These are phyloP conservation scores for Drosophila punjabiensis DNA, from an alignment of 1,140 invertebrate genomes.

Conservation along the genomic window DNA sequence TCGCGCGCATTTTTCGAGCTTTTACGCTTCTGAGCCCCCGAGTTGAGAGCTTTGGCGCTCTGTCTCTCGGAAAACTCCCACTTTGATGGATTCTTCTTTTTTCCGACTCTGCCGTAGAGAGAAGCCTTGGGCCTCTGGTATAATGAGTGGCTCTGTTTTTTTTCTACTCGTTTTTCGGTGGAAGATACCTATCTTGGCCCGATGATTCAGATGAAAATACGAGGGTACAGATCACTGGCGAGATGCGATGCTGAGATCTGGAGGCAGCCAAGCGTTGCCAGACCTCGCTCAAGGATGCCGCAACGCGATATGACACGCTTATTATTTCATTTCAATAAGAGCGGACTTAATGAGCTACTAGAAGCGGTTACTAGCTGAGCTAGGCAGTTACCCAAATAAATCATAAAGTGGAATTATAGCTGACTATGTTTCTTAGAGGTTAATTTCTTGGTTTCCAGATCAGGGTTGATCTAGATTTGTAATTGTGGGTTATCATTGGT, in stretches of 20 bases:
- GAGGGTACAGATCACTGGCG: slow-evolving; percentile 51
- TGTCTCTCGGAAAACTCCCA: slow-evolving; percentile 35
- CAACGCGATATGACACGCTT: slow-evolving; percentile 26
- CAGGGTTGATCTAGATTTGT: slow-evolving; percentile 18
- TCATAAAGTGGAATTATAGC: slow-evolving; percentile 12
- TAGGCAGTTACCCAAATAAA: slow-evolving; percentile 22
- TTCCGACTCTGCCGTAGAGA: slow-evolving; percentile 1
- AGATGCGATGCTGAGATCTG: slow-evolving; percentile 30
- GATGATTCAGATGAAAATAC: slow-evolving; percentile 70
- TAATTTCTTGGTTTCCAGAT: slow-evolving; percentile 6
- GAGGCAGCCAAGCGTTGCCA: slow-evolving; percentile 55
- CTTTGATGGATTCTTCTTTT: slow-evolving; percentile 35
- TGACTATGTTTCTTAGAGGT: background rate
- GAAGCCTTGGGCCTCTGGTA: slow-evolving; percentile 65
- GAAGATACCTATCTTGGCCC: slow-evolving; percentile 64
- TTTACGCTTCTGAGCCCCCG: slow-evolving; percentile 34
- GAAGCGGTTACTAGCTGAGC: background rate
- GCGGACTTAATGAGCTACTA: slow-evolving; percentile 35
- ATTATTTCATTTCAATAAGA: slow-evolving; percentile 54
- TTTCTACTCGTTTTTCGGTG: slow-evolving; percentile 45
- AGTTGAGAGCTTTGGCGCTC: slow-evolving; percentile 29
- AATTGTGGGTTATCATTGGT: background rate
- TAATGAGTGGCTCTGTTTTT: slow-evolving; percentile 45
- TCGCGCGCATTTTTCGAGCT: slow-evolving; percentile 53
- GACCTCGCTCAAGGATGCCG: slow-evolving; percentile 71